A percentile compares a stretch with the other conserved stretches of the same genome.
Evolutionary conservation across 2,797 vertebrate species (phyloP).

Genomic region (Platalea minor): DNA sequence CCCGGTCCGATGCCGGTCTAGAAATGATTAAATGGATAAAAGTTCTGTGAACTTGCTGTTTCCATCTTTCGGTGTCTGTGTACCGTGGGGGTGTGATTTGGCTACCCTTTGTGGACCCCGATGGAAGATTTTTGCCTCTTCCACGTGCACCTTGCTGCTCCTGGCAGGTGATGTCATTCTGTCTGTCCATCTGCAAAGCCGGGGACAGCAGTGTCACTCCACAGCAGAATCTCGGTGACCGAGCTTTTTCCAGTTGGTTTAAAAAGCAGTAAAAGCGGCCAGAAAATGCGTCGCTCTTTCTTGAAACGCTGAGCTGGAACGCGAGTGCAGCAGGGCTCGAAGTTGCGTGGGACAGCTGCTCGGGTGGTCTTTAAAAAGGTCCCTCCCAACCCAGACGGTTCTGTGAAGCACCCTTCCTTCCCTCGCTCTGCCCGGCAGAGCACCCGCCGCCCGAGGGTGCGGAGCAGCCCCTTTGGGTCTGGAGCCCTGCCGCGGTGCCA

Average conservation of each 20-base stretch:
- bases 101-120: background rate
- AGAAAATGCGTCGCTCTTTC: rapidly evolving
- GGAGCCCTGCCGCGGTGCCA: background rate
- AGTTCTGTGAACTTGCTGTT: background rate
- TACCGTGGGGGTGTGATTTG: background rate
- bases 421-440: background rate
- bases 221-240: background rate
- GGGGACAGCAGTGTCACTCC: background rate
- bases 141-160: background rate
- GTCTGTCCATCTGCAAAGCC: background rate
- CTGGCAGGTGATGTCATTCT: background rate
- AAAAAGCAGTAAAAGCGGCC: background rate
- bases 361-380: background rate
- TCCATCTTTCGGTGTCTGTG: background rate
- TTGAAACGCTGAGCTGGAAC: no score
- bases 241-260: background rate
- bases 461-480: background rate
- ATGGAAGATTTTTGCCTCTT: background rate
- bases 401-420: background rate
- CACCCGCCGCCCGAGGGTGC: background rate
- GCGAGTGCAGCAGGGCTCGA: background rate
- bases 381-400: no score
- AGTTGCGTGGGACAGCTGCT: rapidly evolving
- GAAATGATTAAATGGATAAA: background rate
- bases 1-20: background rate